Conservation (phyloP, 2,797 vertebrate species). For the Onychomys leucogaster region DNA sequence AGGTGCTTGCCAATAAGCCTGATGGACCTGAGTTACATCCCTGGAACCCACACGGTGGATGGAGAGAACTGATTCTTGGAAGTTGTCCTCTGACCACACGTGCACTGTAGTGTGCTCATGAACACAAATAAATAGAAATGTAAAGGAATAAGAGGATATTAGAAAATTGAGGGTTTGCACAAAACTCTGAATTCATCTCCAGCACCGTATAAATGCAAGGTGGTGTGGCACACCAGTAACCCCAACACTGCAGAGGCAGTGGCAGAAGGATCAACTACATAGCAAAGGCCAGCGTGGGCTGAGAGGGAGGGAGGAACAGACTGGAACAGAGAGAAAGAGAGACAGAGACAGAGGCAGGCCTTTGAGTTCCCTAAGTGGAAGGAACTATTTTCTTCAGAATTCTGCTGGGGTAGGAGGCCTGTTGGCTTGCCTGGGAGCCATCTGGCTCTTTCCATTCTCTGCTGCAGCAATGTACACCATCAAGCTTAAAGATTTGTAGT, state of each 20-base stretch:
- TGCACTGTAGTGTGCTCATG: not conserved
- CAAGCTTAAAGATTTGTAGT: not conserved
- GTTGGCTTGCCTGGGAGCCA: not conserved
- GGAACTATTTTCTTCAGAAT: constrained; percentile 10
- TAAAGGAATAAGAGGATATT: not conserved
- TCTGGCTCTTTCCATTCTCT: not conserved
- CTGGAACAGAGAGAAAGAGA: not conserved
- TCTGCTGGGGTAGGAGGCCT: not conserved
- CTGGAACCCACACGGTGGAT: not conserved
- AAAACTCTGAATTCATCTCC: not conserved
- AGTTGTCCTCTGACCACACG: not conserved
- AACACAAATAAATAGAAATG: not conserved
- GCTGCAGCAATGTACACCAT: not conserved
- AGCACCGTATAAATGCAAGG: not conserved
- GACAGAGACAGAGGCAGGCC: not conserved
- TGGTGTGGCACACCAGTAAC: not conserved
- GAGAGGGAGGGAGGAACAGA: not conserved
- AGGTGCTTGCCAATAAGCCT: not conserved
- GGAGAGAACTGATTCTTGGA: not conserved
- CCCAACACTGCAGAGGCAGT: not conserved
- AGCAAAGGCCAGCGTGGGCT: not conserved
- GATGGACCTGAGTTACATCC: not conserved
- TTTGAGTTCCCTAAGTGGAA: not conserved
- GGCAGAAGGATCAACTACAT: not conserved
- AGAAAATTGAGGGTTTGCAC: not conserved